These are phyloP conservation scores for Haemorhous mexicanus DNA, from an alignment of 2,113 vertebrate genomes.

Conservation along the genomic window DNA sequence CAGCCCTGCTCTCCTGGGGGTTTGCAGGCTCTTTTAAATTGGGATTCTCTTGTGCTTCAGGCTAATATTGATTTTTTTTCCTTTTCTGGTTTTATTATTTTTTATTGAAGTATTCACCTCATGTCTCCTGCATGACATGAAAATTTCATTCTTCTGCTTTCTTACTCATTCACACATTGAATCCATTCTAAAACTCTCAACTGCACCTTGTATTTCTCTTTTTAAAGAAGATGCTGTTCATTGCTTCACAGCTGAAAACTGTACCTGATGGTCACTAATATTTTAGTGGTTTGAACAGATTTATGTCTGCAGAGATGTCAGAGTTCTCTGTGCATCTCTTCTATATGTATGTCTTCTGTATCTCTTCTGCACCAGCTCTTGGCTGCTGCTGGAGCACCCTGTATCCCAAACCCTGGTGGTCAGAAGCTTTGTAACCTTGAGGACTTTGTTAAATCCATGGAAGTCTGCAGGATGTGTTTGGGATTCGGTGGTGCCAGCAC, in stretches of 20 bases:
- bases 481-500: background rate
- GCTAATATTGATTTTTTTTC: background rate
- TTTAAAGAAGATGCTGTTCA: background rate
- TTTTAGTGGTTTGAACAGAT: background rate
- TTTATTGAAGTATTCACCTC: background rate
- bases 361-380: background rate
- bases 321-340: background rate
- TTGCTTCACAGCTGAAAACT: background rate
- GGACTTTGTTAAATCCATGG: background rate
- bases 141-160: background rate
- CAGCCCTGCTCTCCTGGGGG: background rate
- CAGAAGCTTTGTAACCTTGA: background rate
- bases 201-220: background rate
- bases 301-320: background rate
- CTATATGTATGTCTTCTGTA: background rate
- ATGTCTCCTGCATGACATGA: background rate
- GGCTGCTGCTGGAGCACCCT: background rate
- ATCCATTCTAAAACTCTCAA: background rate
- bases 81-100: background rate
- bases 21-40: background rate
- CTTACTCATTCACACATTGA: background rate
- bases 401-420: background rate
- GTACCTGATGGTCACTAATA: background rate
- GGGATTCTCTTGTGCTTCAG: background rate
- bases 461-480: background rate